A percentile compares a stretch with the other conserved stretches of the same genome.
phyloP scores from a whole-genome alignment of 2,888 invertebrate genomes.

The Ichneumoninae sp. region DNA sequence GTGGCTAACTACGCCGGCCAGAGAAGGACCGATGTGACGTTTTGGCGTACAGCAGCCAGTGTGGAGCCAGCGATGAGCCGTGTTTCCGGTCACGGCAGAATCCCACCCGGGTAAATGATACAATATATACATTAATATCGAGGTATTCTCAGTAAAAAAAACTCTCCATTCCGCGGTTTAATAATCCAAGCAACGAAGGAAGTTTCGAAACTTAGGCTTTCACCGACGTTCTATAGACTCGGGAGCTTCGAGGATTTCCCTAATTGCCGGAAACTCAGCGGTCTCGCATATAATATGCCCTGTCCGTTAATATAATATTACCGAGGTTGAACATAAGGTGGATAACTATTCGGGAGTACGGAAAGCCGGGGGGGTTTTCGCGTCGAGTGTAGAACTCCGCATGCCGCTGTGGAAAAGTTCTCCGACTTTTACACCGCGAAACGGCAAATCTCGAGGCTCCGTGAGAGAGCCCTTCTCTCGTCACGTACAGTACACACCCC shows the following conservation, averaged over 20 bases:
- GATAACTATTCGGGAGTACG: slow-evolving; percentile 22
- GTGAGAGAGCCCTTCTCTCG: neutral
- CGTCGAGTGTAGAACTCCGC: neutral
- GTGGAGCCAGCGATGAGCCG: no score
- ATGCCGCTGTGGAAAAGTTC: slow-evolving; percentile 24
- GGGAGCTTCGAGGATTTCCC: neutral
- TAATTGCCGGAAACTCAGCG: slow-evolving; percentile 27
- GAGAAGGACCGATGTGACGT: no score
- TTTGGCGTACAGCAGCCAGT: no score
- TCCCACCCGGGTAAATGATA: neutral
- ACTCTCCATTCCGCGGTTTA: neutral
- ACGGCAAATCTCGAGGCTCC: slow-evolving; percentile 28
- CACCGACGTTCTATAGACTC: neutral
- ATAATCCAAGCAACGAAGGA: slow-evolving; percentile 6
- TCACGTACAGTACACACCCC: slow-evolving; percentile 1
- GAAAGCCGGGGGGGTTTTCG: slow-evolving; percentile 5
- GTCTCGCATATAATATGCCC: neutral
- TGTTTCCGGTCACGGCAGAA: neutral
- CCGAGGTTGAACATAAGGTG: slow-evolving; percentile 14
- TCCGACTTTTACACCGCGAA: slow-evolving; percentile 27
- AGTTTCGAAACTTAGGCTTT: neutral
- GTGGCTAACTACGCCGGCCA: no score
- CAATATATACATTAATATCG: neutral
- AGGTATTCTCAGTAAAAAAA: neutral
- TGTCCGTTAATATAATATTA: slow-evolving; percentile 25